These are phyloP conservation scores for Tenthredo mesomela DNA, from an alignment of 2,888 invertebrate genomes.

Conservation along the genomic window DNA sequence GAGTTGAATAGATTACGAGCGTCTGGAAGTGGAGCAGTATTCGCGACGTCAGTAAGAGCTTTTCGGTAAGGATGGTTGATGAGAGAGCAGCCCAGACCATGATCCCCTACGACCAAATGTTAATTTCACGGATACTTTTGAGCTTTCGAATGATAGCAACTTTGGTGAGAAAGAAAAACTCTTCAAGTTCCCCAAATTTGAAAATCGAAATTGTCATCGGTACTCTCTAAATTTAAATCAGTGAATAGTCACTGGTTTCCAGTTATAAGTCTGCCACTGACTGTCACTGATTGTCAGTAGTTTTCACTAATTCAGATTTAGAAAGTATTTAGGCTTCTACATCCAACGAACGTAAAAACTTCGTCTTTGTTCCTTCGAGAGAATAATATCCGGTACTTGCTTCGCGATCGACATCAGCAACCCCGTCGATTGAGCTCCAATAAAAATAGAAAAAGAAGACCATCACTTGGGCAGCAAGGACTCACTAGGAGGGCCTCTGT, in stretches of 20 bases:
- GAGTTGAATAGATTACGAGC: conserved; percentile 68
- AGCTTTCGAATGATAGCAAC: background rate
- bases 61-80: conserved; percentile 1
- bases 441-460: conserved; percentile 50
- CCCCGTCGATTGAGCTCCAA: conserved; percentile 40
- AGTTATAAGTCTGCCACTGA: no score
- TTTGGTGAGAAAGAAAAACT: background rate
- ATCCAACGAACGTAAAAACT: background rate
- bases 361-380: background rate
- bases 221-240: no score
- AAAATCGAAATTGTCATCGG: background rate
- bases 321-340: conserved; percentile 19
- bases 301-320: no score
- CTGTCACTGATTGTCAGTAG: no score
- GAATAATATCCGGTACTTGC: conserved; percentile 23
- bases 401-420: conserved; percentile 34
- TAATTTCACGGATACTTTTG: background rate
- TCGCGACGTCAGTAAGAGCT: conserved; percentile 23
- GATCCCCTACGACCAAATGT: background rate
- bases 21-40: conserved; percentile 60
- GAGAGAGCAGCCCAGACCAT: background rate
- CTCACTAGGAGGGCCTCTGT: conserved; percentile 56
- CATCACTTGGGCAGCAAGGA: conserved; percentile 57
- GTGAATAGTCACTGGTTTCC: no score
- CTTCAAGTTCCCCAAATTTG: background rate